Evolutionary conservation across 1,140 invertebrate genomes (phyloP).

Genomic region (Heliconius eleuchia): DNA sequence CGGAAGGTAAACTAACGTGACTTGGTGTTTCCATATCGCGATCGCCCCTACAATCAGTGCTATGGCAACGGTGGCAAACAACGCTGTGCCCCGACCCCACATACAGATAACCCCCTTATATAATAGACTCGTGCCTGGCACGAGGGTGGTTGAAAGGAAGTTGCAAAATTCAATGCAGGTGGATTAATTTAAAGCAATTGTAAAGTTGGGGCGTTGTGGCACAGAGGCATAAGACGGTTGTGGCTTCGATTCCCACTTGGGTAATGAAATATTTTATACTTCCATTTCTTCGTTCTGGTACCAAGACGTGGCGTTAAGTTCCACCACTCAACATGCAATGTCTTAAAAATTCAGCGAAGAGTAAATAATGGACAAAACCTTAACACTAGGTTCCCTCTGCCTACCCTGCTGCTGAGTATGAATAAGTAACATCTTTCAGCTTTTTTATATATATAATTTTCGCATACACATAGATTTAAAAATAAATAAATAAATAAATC

Average conservation of each 20-base stretch:
- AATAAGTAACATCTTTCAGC: no score
- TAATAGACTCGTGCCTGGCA: constrained; percentile 20
- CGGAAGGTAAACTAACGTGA: not conserved
- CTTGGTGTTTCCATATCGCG: not conserved
- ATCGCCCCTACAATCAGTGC: constrained; percentile 20
- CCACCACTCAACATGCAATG: no score
- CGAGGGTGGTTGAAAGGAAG: constrained; percentile 20
- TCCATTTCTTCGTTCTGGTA: no score
- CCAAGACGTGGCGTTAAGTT: no score
- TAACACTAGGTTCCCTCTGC: no score
- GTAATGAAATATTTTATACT: no score
- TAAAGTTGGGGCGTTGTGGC: not conserved
- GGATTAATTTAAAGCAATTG: not conserved
- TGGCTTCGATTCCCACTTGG: not conserved
- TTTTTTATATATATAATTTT: no score
- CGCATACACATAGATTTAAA: no score
- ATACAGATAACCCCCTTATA: not conserved
- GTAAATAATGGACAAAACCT: no score
- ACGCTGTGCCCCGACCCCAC: not conserved
- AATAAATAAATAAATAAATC: no score
- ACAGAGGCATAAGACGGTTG: not conserved
- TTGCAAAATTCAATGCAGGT: constrained; percentile 28
- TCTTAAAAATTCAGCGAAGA: no score
- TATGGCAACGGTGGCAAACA: constrained; percentile 29
- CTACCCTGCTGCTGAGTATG: no score